A percentile compares a stretch with the other conserved stretches of the same genome.
These are phyloP conservation scores for Ceramica pisi DNA, from an alignment of 2,888 invertebrate species.

Conservation along the genomic window DNA sequence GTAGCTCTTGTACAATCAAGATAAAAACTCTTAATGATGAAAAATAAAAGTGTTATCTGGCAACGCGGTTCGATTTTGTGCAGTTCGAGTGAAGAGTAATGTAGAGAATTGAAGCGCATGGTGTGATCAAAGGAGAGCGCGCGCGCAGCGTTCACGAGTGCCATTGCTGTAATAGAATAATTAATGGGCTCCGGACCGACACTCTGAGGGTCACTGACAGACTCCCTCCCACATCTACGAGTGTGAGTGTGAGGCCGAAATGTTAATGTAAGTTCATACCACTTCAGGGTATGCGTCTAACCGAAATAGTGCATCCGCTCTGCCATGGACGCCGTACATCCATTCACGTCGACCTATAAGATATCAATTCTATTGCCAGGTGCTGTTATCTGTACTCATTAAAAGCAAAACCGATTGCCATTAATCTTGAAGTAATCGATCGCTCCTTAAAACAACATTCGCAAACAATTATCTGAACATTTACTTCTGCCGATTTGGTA, in stretches of 20 bases:
- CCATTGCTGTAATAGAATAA: slow-evolving; percentile 88
- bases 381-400: slow-evolving; percentile 39
- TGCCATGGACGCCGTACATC: slow-evolving; percentile 24
- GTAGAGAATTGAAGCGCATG: slow-evolving; percentile 75
- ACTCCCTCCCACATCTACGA: slow-evolving; percentile 59
- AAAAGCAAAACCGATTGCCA: slow-evolving; percentile 31
- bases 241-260: slow-evolving; percentile 52
- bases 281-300: slow-evolving; percentile 58
- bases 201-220: slow-evolving; percentile 84
- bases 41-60: slow-evolving; percentile 59
- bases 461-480: slow-evolving; percentile 32
- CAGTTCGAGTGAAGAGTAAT: slow-evolving; percentile 70
- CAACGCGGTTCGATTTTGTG: slow-evolving; percentile 66
- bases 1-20: slow-evolving; percentile 63
- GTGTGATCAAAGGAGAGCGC: slow-evolving; percentile 81
- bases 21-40: slow-evolving; percentile 62
- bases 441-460: slow-evolving; percentile 28
- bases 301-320: slow-evolving; percentile 56
- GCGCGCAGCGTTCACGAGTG: slow-evolving; percentile 81
- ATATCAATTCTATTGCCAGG: slow-evolving; percentile 35
- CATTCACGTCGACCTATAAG: slow-evolving; percentile 41
- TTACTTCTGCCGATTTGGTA: slow-evolving; percentile 21
- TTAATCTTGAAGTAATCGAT: slow-evolving; percentile 36
- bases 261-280: slow-evolving; percentile 40
- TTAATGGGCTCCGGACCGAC: slow-evolving; percentile 82